Evolutionary conservation across 1,140 invertebrate genomes (phyloP), one percentile per base, ranked within the genome.

Genomic region (Rhopalosiphum maidis): DNA sequence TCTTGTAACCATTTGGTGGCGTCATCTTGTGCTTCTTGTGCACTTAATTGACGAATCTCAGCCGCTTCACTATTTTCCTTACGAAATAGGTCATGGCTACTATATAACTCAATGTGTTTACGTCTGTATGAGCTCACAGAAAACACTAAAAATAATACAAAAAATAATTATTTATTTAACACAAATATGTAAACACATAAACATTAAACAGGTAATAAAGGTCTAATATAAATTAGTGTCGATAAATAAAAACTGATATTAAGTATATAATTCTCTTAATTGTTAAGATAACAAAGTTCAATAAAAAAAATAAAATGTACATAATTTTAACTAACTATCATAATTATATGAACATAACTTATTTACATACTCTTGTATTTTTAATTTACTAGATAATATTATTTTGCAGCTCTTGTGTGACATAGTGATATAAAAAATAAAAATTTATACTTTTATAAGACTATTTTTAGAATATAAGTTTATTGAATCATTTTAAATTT

Each of bases 81-180:
- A 55, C 97, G 96, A 95, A 99, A 99, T 95, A 98, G 97, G 94
- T 98, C 97, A 95, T 98, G 97, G 41, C 96, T 96, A 87, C 96
- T 97, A 95, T 98, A 98, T 46, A 97, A 96, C 94, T 97, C 96
- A 94, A 98, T 97, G 93, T 97, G 97, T 93, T 97, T 97, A 85
- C 98, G 96, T 25, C 98, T 96, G 95, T 98, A 98, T 94, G 98
- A 97, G 94, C 97, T 98, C 94, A 98, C 97, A 95, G 98, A 97
- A 95, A 98, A 98, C n/a, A 98, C 98, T 98, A 95, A 1, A 96
- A 96, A 90, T 94, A 94, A 94, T 94, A 94, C 94, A 94, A 60
- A 77, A 51, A 93, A 85, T 41, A 35, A 85, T 86, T 85, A 93
- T n/a, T n/a, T 77, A 77, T 18, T n/a, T n/a, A 18, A 77, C 21